Evolutionary conservation across 53 echinoderm and acorn worm species (phyloP).

Genomic region (Astropecten irregularis): DNA sequence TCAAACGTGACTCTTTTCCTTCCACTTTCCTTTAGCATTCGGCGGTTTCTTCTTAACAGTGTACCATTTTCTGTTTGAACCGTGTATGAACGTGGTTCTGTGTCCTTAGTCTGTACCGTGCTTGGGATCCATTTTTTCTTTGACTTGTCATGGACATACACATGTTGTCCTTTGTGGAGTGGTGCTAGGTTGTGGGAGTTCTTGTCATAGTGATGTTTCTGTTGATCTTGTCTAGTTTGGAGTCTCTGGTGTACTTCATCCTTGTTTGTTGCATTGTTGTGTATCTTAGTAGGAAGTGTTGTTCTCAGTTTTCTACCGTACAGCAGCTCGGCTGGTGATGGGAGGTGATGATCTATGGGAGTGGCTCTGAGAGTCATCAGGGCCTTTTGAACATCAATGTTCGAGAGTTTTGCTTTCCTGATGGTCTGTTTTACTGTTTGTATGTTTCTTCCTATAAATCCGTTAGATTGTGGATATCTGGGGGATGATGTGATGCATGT

Average conservation of each 20-base stretch:
- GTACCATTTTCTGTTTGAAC: conserved; percentile 55
- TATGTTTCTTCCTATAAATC: conserved; percentile 60
- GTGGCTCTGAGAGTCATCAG: conserved; percentile 45
- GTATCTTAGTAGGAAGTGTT: conserved; percentile 27
- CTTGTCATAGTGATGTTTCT: conserved; percentile 39
- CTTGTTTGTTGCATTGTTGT: background rate
- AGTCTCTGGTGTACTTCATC: conserved; percentile 36
- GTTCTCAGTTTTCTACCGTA: conserved; percentile 8
- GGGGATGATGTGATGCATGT: conserved; percentile 25
- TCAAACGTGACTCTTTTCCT: conserved; percentile 33
- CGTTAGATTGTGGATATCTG: conserved; percentile 70
- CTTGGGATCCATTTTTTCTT: too few species aligned
- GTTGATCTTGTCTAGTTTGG: conserved; percentile 21
- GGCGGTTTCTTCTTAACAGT: conserved; percentile 57
- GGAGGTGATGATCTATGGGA: conserved; percentile 51
- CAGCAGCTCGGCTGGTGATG: conserved; percentile 66
- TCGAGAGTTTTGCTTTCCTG: conserved; percentile 46
- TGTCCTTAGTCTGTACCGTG: conserved; percentile 15
- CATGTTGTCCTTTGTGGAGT: conserved; percentile 1
- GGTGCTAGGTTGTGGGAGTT: conserved; percentile 4
- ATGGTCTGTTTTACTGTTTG: conserved; percentile 71
- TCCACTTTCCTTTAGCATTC: conserved; percentile 29
- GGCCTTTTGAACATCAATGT: conserved; percentile 47
- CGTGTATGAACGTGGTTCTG: conserved; percentile 65
- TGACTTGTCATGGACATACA: conserved; percentile 18